Evolutionary conservation across 1,140 invertebrate genomes (phyloP).

Genomic region (Caenorhabditis latens): DNA sequence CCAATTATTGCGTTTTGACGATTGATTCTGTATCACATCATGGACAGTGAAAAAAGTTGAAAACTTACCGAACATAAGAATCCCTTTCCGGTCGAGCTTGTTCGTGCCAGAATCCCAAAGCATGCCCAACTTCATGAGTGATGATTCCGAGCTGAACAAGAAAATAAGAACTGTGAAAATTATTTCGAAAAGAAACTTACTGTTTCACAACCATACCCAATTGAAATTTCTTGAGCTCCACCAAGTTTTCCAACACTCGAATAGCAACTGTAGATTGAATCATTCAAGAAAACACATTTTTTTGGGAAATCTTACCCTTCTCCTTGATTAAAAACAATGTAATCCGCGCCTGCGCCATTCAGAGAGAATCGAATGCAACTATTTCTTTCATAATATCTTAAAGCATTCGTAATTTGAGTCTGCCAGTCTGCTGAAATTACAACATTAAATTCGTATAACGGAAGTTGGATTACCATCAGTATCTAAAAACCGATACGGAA

Average conservation of each 20-base stretch:
- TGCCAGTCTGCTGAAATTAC: constrained; percentile 54
- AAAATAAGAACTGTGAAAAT: neutral
- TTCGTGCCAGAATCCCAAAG: constrained; percentile 77
- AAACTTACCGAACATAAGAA: constrained; percentile 63
- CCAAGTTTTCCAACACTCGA: constrained; percentile 63
- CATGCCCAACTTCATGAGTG: constrained; percentile 79
- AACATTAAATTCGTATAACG: neutral
- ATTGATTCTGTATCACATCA: constrained; percentile 10
- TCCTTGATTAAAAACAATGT: constrained; percentile 56
- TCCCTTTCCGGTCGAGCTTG: constrained; percentile 72
- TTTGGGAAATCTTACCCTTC: neutral
- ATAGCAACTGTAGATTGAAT: constrained; percentile 56
- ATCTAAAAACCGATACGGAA: constrained; percentile 39
- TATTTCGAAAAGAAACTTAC: constrained; percentile 15
- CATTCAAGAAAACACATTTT: neutral
- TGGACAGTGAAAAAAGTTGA: neutral
- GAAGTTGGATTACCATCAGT: neutral
- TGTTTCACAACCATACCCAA: constrained; percentile 67
- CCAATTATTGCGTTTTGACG: constrained; percentile 52
- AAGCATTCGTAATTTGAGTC: constrained; percentile 11
- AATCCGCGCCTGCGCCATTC: constrained; percentile 58
- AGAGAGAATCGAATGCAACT: constrained; percentile 59
- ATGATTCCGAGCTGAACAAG: constrained; percentile 65
- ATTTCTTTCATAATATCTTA: constrained; percentile 29
- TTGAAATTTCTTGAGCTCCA: constrained; percentile 65